Evolutionary conservation across 2,113 vertebrate species (phyloP).

Genomic region (Protobothrops mucrosquamatus): DNA sequence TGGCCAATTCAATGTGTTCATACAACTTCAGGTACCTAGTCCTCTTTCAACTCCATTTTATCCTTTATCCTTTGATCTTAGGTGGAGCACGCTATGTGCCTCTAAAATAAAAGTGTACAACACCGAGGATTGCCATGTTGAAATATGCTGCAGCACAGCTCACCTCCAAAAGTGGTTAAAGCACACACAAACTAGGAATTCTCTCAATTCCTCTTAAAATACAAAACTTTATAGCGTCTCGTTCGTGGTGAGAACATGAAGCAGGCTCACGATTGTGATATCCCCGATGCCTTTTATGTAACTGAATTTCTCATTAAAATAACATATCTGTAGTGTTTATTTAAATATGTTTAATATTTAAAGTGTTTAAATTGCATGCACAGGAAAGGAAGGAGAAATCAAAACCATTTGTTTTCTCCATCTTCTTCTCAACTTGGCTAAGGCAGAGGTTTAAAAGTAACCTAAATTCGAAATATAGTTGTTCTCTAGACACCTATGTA

Average conservation of each 20-base stretch:
- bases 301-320: conserved; percentile 9
- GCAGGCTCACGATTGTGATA: rapidly evolving
- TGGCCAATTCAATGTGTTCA: neutral
- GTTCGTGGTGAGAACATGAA: neutral
- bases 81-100: neutral
- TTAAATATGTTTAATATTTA: neutral
- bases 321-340: neutral
- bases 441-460: neutral
- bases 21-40: neutral
- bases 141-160: neutral
- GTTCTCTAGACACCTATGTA: neutral
- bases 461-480: neutral
- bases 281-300: neutral
- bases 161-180: neutral
- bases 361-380: neutral
- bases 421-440: rapidly evolving
- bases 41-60: neutral
- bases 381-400: neutral
- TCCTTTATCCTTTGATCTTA: neutral
- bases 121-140: neutral
- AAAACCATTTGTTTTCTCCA: neutral
- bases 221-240: neutral
- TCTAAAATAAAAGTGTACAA: neutral
- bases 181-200: neutral
- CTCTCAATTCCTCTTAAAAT: neutral